Evolutionary conservation across 2,113 vertebrate species (phyloP).

Genomic region (Eurypyga helias): DNA sequence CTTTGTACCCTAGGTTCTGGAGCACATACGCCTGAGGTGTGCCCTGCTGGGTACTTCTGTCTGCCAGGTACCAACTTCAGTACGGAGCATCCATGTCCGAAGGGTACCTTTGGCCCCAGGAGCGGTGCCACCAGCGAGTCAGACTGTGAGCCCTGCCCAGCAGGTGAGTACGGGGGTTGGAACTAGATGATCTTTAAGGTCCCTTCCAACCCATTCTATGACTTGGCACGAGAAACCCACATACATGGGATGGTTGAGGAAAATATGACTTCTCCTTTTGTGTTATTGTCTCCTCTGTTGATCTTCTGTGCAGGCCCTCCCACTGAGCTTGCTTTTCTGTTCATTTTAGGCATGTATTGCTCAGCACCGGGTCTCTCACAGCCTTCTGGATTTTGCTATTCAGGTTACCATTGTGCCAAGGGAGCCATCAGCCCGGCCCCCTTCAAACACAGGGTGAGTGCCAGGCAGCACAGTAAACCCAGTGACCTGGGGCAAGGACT

Average conservation of each 20-base stretch:
- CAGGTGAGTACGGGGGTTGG: constrained; percentile 80
- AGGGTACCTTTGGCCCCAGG: constrained; percentile 82
- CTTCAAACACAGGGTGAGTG: constrained; percentile 76
- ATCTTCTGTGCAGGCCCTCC: background rate
- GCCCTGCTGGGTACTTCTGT: constrained; percentile 85
- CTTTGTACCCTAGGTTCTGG: constrained; percentile 59
- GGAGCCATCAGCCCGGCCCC: constrained; percentile 83
- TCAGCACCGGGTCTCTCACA: constrained; percentile 78
- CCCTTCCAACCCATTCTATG: too few relatives aligned
- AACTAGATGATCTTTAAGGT: too few relatives aligned
- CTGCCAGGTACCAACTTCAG: constrained; percentile 76
- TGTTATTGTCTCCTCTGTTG: fast-evolving
- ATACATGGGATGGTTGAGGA: background rate
- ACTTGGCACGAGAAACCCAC: background rate
- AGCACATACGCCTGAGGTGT: constrained; percentile 68
- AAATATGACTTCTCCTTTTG: background rate
- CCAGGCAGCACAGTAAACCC: background rate
- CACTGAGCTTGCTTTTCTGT: background rate
- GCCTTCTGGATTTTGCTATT: constrained; percentile 84
- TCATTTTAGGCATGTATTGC: constrained; percentile 86
- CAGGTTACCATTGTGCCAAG: constrained; percentile 83
- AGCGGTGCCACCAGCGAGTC: constrained; percentile 69
- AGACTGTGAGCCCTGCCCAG: constrained; percentile 84
- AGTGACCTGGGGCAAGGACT: background rate
- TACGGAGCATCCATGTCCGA: constrained; percentile 81